Conservation (phyloP, 2,797 vertebrate species). For the Pteronotus mesoamericanus region DNA sequence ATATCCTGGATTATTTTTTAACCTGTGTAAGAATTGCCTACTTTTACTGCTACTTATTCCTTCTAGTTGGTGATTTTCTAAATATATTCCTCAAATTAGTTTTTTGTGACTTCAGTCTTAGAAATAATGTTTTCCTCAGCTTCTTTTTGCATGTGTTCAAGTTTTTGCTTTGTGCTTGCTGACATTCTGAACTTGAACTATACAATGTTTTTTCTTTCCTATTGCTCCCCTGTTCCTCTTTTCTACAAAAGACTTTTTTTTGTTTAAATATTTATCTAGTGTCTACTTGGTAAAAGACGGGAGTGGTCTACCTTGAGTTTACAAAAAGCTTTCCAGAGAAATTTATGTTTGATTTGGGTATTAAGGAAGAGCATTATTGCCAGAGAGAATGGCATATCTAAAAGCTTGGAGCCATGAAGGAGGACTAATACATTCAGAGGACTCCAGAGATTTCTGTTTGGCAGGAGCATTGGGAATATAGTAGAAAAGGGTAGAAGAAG, state of each 20-base stretch:
- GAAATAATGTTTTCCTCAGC: not conserved
- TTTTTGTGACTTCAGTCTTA: not conserved
- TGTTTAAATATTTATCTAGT: not conserved
- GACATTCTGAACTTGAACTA: not conserved
- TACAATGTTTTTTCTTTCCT: not conserved
- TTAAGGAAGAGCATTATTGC: not conserved
- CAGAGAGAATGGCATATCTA: not conserved
- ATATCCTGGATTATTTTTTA: not conserved
- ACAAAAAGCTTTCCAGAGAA: not conserved
- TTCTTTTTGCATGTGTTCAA: not conserved
- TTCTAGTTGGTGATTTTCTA: constrained; percentile 14
- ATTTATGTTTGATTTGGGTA: not conserved
- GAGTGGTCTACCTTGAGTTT: not conserved
- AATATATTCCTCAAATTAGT: not conserved
- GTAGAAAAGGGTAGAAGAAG: not conserved
- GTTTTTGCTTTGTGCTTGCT: not conserved
- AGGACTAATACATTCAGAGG: not conserved
- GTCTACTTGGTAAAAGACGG: not conserved
- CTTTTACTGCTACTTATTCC: not conserved
- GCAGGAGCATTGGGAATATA: not conserved
- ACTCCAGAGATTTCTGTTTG: not conserved
- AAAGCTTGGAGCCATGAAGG: not conserved
- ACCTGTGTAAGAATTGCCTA: not conserved
- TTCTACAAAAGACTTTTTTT: not conserved
- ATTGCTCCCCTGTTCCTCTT: not conserved